Percentiles rank a stretch among this genome's conserved stretches.
phyloP scores from a whole-genome alignment of 1,140 invertebrate genomes.

The Drosophila aff. region DNA sequence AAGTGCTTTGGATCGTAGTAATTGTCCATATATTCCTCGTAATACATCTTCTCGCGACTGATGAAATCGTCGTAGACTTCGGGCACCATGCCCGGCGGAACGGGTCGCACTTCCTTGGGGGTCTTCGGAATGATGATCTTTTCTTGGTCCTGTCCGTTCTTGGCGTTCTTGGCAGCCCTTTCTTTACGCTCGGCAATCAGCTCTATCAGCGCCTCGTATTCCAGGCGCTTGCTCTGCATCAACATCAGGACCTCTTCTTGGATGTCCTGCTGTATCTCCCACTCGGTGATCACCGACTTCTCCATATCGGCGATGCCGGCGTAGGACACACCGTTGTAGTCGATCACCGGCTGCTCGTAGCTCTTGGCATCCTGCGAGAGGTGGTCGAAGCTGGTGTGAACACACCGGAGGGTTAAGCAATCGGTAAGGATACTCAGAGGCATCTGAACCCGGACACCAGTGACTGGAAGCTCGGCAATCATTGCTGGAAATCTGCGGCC shows the following conservation, averaged over 20 bases:
- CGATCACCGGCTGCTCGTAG: conserved; percentile 10
- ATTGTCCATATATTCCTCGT: conserved; percentile 40
- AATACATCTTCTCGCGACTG: conserved; percentile 52
- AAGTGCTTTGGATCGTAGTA: conserved; percentile 54
- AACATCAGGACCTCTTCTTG: conserved; percentile 44
- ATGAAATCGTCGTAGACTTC: conserved; percentile 52
- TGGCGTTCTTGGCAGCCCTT: conserved; percentile 18
- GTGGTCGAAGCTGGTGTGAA: conserved; percentile 63
- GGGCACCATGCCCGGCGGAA: conserved; percentile 51
- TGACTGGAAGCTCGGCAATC: conserved; percentile 30
- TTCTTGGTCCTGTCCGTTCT: conserved; percentile 2
- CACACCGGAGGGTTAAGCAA: conserved; percentile 65
- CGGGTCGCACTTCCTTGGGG: conserved; percentile 40
- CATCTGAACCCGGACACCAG: conserved; percentile 43
- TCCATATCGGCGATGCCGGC: conserved; percentile 54
- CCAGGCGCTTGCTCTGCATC: conserved; percentile 29
- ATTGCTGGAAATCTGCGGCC: conserved; percentile 44
- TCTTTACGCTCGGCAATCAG: conserved; percentile 43
- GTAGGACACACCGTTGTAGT: conserved; percentile 13
- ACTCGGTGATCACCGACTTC: conserved; percentile 55
- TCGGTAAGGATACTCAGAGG: conserved; percentile 53
- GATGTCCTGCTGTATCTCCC: conserved; percentile 60
- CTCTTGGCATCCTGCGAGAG: conserved; percentile 62
- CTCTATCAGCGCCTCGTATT: conserved; percentile 53
- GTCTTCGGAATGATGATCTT: conserved; percentile 43